Percentiles rank a stretch among this genome's conserved stretches.
Evolutionary conservation across 2,113 vertebrate genomes (phyloP).

Genomic region (Catharus minimus): DNA sequence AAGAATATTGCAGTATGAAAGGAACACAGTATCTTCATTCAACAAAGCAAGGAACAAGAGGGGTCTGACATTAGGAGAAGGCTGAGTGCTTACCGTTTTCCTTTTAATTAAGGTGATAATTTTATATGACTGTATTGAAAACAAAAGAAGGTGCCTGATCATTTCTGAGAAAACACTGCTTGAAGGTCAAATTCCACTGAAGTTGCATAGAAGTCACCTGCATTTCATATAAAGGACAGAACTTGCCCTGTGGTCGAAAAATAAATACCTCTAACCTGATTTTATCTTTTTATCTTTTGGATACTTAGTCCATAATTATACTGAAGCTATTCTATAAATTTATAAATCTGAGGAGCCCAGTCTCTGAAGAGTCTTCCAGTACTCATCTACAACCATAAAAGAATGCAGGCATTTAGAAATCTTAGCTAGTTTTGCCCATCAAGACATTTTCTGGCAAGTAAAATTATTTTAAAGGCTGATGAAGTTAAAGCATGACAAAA

Average conservation of each 20-base stretch:
- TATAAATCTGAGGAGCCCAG: background rate
- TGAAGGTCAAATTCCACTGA: conserved; percentile 47
- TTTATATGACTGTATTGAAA: conserved; percentile 2
- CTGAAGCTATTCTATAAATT: background rate
- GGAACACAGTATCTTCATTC: background rate
- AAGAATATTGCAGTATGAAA: background rate
- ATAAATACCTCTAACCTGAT: background rate
- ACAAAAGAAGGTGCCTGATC: background rate
- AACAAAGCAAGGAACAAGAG: background rate
- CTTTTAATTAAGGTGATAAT: conserved; percentile 1
- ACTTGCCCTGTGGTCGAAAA: background rate
- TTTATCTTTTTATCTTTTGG: background rate
- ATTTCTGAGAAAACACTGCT: background rate
- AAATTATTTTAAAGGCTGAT: background rate
- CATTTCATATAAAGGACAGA: background rate
- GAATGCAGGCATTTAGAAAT: background rate
- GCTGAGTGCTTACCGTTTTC: background rate
- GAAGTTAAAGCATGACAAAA: background rate
- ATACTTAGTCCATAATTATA: background rate
- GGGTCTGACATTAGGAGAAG: background rate
- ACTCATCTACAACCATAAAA: background rate
- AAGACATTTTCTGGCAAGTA: background rate
- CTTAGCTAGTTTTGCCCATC: background rate
- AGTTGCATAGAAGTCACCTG: conserved; percentile 21
- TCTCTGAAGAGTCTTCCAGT: background rate